Base-by-base conservation (phyloP, 2,113 vertebrate genomes). In the Lepisosteus osseus region DNA sequence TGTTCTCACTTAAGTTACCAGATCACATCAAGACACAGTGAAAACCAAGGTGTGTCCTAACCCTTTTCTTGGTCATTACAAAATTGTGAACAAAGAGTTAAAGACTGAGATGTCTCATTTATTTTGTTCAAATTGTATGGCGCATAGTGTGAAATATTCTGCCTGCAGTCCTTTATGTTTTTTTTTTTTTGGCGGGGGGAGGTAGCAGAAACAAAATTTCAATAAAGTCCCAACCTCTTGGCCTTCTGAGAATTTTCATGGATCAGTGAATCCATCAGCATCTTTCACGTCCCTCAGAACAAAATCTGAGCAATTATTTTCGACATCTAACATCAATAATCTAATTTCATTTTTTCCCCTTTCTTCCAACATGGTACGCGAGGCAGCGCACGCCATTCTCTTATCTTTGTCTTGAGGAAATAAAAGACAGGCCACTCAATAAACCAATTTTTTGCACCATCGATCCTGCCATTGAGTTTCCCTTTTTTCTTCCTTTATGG, bases 231-330 rank as follows among this genome's bases (percentile, higher is more conserved):
- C 75, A 79, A 85, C 76, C 75, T 74, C 71, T 76, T 77, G 81
- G 66, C 56, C 79, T 79, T 85, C 84, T 76, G 72, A 69, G 61
- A 84, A 85, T 62, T 82, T 77, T 78, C 71, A 87, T 57, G 88
- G 92, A 87, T 86, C 90, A 87, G 77, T 40, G 80, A 86, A 61
- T 83, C 84, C 76, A 71, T 89, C 89, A 88, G 84, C 75, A 79
- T 86, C 82, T 76, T 70, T 74, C 80, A 78, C 82, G 78, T 89
- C 89, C 91, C 88, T 80, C 83, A 83, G 87, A 90, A 90, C 90
- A 90, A 88, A 93, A 93, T 86, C 81, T 83, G 80, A 81, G 91
- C 94, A 93, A 94, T 95, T 93, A 94, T 90, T 94, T 95, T 90
- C 87, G 93, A 94, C 93, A 90, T 91, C 88, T 82, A 74, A 85